These are phyloP conservation scores for Nycticorax nycticorax DNA, from an alignment of 2,113 vertebrate genomes.

Conservation along the genomic window DNA sequence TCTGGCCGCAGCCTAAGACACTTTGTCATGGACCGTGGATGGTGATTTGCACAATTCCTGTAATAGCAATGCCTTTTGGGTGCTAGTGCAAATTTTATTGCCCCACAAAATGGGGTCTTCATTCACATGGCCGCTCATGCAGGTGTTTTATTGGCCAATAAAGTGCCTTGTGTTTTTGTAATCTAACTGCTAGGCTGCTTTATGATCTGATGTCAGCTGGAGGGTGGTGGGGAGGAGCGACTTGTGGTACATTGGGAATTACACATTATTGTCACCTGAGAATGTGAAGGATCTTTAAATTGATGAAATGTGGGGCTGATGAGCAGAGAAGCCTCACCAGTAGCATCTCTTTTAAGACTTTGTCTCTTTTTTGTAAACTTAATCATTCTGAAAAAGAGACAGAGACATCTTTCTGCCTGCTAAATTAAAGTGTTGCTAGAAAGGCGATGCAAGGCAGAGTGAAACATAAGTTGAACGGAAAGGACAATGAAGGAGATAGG, in stretches of 20 bases:
- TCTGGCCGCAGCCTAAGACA: not conserved
- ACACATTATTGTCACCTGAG: not conserved
- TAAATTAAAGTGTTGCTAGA: not conserved
- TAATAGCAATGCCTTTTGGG: not conserved
- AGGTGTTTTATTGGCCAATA: constrained; percentile 48
- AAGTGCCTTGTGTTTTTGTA: constrained; percentile 50
- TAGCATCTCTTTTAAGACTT: not conserved
- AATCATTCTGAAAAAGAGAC: not conserved
- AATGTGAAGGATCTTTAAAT: constrained; percentile 3
- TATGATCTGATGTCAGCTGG: constrained; percentile 18
- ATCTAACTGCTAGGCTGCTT: constrained; percentile 29
- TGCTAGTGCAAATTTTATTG: constrained; percentile 13
- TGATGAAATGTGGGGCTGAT: not conserved
- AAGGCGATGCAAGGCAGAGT: not conserved
- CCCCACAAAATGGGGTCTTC: constrained; percentile 29
- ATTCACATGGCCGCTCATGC: not conserved
- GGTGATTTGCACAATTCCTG: constrained; percentile 6
- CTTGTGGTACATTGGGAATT: not conserved
- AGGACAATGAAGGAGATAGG: not conserved
- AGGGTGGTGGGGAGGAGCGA: not conserved
- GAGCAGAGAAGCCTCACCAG: not conserved
- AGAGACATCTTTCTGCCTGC: not conserved
- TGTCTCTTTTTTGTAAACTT: not conserved
- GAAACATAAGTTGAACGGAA: not conserved
- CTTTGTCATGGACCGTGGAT: not conserved